These are phyloP conservation scores for Hippocampus comes DNA, from an alignment of 2,113 vertebrate species.

Conservation along the genomic window DNA sequence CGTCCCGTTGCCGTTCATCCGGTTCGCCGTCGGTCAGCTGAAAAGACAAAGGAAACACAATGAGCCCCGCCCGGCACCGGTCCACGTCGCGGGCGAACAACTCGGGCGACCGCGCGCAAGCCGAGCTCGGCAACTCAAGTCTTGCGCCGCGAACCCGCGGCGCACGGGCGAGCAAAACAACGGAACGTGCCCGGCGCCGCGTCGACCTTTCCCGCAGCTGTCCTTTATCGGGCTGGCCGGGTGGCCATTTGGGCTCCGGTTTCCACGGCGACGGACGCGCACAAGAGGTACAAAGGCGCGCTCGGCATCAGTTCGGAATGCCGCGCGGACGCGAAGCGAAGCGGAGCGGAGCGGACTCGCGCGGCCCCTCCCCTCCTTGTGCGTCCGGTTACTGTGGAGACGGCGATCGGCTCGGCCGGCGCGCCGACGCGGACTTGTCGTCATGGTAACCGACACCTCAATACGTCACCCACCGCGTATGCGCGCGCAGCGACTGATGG, in stretches of 20 bases:
- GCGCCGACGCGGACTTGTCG: background rate
- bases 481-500: background rate
- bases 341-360: background rate
- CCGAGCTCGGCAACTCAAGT: no score
- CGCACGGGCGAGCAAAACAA: no score
- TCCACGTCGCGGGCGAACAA: background rate
- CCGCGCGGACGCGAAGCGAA: background rate
- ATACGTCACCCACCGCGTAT: background rate
- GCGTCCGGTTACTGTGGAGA: background rate
- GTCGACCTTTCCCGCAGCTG: constrained; percentile 26
- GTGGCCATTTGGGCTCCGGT: background rate
- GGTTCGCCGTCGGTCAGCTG: constrained; percentile 39
- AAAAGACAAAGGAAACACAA: background rate
- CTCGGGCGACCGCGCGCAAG: no score
- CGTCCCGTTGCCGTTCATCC: constrained; percentile 66
- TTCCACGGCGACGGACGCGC: background rate
- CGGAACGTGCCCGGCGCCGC: constrained; percentile 12
- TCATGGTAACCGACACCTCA: background rate
- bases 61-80: background rate
- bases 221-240: background rate
- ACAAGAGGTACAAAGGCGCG: background rate
- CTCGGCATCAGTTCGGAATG: background rate
- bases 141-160: no score
- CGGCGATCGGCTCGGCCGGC: background rate
- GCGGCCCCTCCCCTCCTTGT: background rate